Evolutionary conservation across 1,140 invertebrate genomes (phyloP).

Genomic region (Coenobita brevimanus): DNA sequence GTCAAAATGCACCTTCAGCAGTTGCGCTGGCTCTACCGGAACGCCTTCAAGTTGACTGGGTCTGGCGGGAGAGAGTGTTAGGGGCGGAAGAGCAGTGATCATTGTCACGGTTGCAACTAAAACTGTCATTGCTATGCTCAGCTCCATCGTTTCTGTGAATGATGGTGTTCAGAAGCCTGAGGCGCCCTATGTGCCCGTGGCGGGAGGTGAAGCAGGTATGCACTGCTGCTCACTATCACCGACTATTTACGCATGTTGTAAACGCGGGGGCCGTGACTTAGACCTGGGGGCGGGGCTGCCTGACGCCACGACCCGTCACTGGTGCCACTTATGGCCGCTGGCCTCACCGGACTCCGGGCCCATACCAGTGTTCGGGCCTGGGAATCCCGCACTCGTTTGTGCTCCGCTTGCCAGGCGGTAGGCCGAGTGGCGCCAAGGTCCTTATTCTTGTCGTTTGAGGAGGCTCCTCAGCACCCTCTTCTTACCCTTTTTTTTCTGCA

Average conservation of each 20-base stretch:
- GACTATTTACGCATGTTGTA: constrained; percentile 56
- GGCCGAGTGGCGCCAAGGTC: constrained; percentile 7
- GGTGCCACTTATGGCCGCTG: constrained; percentile 53
- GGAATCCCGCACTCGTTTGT: constrained; percentile 13
- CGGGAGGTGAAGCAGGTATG: constrained; percentile 59
- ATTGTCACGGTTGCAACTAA: background rate
- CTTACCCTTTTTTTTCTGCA: no score
- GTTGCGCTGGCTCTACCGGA: constrained; percentile 1
- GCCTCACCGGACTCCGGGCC: constrained; percentile 21
- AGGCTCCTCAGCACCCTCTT: background rate
- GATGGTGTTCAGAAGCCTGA: background rate
- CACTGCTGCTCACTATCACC: constrained; percentile 43
- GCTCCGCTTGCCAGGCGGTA: background rate
- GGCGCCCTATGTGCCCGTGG: constrained; percentile 29
- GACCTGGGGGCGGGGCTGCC: constrained; percentile 40
- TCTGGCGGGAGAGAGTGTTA: background rate
- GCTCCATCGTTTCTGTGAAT: background rate
- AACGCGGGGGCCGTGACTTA: constrained; percentile 42
- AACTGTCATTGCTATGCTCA: background rate
- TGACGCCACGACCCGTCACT: constrained; percentile 51
- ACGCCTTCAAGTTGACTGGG: background rate
- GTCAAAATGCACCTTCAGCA: constrained; percentile 18
- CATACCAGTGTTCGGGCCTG: background rate
- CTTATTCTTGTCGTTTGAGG: background rate
- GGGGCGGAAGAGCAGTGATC: constrained; percentile 5